Percentiles rank a stretch among this genome's conserved stretches.
phyloP scores from a whole-genome alignment of 2,797 vertebrate genomes.

The Poeciliopsis gracilis region DNA sequence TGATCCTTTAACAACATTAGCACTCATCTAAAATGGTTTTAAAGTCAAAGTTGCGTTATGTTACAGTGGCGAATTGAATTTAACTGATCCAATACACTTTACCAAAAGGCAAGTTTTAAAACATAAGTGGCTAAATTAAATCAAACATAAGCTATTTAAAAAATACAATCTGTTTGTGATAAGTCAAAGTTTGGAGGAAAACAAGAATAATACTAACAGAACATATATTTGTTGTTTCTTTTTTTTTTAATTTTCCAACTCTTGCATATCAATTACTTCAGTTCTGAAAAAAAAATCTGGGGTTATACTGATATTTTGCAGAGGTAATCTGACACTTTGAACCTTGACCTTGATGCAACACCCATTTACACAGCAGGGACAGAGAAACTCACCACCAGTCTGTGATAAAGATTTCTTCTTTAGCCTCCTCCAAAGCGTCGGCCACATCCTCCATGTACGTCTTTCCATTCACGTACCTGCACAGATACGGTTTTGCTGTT shows the following conservation, averaged over 20 bases:
- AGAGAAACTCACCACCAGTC: conserved; percentile 93
- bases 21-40: not conserved
- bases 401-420: conserved; percentile 98
- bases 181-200: not conserved
- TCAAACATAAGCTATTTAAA: not conserved
- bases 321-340: not conserved
- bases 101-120: not conserved
- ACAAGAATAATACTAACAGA: not conserved
- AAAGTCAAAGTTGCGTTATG: not conserved
- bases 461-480: conserved; percentile 97
- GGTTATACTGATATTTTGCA: not conserved
- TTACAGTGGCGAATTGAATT: not conserved
- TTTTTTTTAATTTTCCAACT: not conserved
- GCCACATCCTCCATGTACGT: conserved; percentile 96
- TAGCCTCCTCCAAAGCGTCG: conserved; percentile 92
- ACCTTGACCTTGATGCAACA: not conserved
- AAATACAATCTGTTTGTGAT: not conserved
- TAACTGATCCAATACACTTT: not conserved
- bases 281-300: not conserved
- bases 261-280: not conserved
- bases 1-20: too few species aligned
- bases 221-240: not conserved
- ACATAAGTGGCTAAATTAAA: not conserved
- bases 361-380: not conserved
- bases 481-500: not conserved